These are phyloP conservation scores for Melipona quadrifasciata DNA, from an alignment of 1,140 invertebrate genomes.

Conservation along the genomic window DNA sequence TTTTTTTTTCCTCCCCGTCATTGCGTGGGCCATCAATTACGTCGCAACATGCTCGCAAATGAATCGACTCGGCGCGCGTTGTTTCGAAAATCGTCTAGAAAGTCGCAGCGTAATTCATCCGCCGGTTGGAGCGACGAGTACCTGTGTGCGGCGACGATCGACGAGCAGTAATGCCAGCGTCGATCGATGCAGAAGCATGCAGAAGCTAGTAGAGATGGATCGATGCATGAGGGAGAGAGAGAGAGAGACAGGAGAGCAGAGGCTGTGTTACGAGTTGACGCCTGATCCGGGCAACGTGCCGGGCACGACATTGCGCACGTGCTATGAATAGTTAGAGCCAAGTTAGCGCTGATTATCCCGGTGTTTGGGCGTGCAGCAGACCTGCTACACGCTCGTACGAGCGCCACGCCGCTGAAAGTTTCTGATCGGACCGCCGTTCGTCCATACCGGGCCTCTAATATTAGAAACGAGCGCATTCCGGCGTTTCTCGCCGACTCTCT, in stretches of 20 bases:
- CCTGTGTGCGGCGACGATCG: background rate
- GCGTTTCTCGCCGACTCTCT: slow-evolving; percentile 25
- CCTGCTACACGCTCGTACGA: background rate
- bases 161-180: too few species aligned
- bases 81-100: background rate
- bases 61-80: background rate
- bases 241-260: slow-evolving; percentile 2
- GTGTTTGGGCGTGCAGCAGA: slow-evolving; percentile 60
- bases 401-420: slow-evolving; percentile 58
- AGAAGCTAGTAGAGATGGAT: background rate
- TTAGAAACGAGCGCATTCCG: slow-evolving; percentile 61
- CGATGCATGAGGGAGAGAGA: background rate
- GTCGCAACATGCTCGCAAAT: slow-evolving; percentile 4
- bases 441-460: slow-evolving; percentile 53
- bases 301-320: slow-evolving; percentile 70
- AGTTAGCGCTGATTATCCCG: slow-evolving; percentile 71
- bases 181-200: slow-evolving; percentile 31
- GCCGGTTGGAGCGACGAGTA: too few species aligned
- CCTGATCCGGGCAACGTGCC: slow-evolving; percentile 66
- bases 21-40: slow-evolving; percentile 36
- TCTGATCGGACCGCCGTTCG: slow-evolving; percentile 49
- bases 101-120: background rate
- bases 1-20: background rate
- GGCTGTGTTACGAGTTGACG: slow-evolving; percentile 58
- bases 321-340: slow-evolving; percentile 73